Evolutionary conservation across 1,140 invertebrate species (phyloP).

Genomic region (Tetraneura akinire): DNA sequence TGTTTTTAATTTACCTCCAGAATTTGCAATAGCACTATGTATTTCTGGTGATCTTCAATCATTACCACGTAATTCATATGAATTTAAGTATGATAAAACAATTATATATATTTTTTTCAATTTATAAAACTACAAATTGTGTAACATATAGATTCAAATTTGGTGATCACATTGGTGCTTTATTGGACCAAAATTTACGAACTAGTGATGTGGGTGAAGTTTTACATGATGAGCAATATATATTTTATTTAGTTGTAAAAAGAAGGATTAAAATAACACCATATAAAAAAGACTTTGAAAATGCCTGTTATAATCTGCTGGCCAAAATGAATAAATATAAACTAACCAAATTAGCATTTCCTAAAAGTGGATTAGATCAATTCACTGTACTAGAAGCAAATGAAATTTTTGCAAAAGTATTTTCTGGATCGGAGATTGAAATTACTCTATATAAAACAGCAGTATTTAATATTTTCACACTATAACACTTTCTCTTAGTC

Average conservation of each 20-base stretch:
- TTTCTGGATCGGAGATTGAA: neutral
- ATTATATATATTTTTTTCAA: no score
- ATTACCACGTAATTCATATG: no score
- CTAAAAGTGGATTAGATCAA: neutral
- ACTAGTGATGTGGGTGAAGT: slow-evolving; percentile 2
- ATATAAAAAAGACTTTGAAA: neutral
- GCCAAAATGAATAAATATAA: neutral
- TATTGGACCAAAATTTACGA: slow-evolving; percentile 9
- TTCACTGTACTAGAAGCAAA: neutral
- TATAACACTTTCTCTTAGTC: no score
- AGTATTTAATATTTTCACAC: no score
- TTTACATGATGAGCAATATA: neutral
- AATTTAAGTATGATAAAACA: no score
- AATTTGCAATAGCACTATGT: no score
- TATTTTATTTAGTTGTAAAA: neutral
- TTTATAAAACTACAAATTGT: no score
- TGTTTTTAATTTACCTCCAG: no score
- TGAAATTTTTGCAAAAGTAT: neutral
- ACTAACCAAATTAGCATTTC: slow-evolving; percentile 15
- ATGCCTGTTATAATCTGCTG: neutral
- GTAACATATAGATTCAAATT: neutral
- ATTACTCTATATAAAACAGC: neutral
- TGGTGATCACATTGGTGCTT: neutral
- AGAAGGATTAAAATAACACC: neutral
- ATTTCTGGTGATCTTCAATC: no score